Evolutionary conservation across 1,140 invertebrate genomes (phyloP).

Genomic region (Drosophila tropicalis): DNA sequence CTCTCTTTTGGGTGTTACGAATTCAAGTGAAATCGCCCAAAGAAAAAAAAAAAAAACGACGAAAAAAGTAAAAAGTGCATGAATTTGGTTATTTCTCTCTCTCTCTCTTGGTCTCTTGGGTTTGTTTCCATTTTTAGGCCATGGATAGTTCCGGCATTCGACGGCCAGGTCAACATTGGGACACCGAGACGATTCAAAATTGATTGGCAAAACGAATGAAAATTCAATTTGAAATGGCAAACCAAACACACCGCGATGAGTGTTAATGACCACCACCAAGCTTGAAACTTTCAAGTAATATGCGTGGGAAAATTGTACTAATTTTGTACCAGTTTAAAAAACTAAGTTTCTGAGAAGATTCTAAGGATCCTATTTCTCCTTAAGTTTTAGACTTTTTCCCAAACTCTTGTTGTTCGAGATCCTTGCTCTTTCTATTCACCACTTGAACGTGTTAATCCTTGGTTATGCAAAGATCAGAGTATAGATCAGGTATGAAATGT

Average conservation of each 20-base stretch:
- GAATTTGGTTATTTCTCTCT: conserved; percentile 38
- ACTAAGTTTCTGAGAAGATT: no score
- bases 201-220: conserved; percentile 74
- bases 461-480: no score
- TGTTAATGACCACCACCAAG: conserved; percentile 33
- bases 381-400: no score
- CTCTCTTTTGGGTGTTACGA: conserved; percentile 71
- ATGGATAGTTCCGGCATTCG: conserved; percentile 73
- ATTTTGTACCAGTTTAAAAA: no score
- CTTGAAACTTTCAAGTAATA: not conserved
- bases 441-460: no score
- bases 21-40: conserved; percentile 78
- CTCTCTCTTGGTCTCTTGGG: not conserved
- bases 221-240: conserved; percentile 67
- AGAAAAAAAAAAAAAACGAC: not conserved
- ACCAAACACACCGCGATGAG: conserved; percentile 11
- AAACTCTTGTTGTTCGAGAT: no score
- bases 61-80: conserved; percentile 64
- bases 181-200: conserved; percentile 52
- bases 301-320: not conserved
- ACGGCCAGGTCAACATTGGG: conserved; percentile 53
- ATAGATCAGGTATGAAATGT: no score
- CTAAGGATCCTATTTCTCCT: no score
- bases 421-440: no score
- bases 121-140: conserved; percentile 45